Evolutionary conservation across 2,113 vertebrate species (phyloP).

Genomic region (Peromyscus californicus): DNA sequence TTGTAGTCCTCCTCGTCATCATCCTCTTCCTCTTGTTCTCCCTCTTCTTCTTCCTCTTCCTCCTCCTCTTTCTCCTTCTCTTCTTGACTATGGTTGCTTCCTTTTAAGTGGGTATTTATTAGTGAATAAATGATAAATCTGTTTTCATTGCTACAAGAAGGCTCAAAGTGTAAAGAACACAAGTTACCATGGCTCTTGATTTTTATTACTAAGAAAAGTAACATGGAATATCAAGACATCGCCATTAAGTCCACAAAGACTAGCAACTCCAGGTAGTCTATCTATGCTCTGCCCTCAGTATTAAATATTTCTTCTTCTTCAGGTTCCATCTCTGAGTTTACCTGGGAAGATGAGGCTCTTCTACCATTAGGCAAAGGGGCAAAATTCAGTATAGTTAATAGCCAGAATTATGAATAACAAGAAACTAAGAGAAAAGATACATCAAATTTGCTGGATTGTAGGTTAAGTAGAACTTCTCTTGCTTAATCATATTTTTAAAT

Average conservation of each 20-base stretch:
- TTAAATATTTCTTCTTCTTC: not conserved
- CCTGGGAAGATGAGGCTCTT: not conserved
- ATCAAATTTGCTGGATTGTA: not conserved
- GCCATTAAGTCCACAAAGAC: no score
- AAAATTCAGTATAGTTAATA: not conserved
- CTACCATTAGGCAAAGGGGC: not conserved
- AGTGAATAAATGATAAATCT: not conserved
- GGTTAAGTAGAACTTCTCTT: not conserved
- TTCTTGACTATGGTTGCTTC: not conserved
- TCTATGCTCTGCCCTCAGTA: not conserved
- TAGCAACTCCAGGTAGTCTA: not conserved
- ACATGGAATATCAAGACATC: not conserved
- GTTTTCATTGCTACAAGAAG: not conserved
- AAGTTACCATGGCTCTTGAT: not conserved
- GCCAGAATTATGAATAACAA: not conserved
- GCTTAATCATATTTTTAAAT: not conserved
- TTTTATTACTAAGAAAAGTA: conserved; percentile 51
- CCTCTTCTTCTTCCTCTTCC: not conserved
- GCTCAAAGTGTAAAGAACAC: conserved; percentile 9
- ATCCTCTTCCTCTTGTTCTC: not conserved
- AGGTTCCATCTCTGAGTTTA: not conserved
- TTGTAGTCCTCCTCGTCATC: not conserved
- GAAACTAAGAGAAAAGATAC: not conserved
- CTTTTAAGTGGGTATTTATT: not conserved
- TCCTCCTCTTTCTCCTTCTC: not conserved